phyloP scores from a whole-genome alignment of 2,888 invertebrate species.

The Drosophila limbata region DNA sequence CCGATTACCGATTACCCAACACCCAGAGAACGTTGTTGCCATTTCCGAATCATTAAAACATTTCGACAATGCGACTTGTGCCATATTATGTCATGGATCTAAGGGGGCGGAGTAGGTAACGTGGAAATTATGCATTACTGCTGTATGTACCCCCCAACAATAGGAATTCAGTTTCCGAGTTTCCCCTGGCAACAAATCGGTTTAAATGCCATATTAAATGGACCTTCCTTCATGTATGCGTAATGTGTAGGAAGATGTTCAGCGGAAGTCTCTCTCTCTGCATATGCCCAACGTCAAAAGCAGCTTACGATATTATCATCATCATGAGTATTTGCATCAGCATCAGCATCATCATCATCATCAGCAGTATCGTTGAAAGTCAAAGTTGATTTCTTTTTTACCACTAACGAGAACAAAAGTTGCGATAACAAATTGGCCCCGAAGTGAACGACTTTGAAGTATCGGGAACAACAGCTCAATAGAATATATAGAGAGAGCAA shows the following conservation, averaged over 20 bases:
- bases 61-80: slow-evolving; percentile 59
- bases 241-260: slow-evolving; percentile 1
- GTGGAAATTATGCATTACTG: slow-evolving; percentile 25
- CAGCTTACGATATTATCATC: slow-evolving; percentile 49
- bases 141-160: slow-evolving; percentile 1
- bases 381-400: slow-evolving; percentile 15
- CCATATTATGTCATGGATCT: background rate
- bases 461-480: slow-evolving; percentile 30
- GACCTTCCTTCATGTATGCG: slow-evolving; percentile 54
- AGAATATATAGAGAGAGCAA: background rate
- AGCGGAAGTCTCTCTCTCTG: background rate
- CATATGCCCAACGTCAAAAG: slow-evolving; percentile 57
- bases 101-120: background rate
- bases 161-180: slow-evolving; percentile 44
- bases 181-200: slow-evolving; percentile 72
- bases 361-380: slow-evolving; percentile 7
- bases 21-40: slow-evolving; percentile 11
- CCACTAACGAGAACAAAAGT: slow-evolving; percentile 49
- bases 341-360: background rate
- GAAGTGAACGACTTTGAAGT: slow-evolving; percentile 27
- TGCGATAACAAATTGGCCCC: slow-evolving; percentile 36
- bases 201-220: slow-evolving; percentile 68
- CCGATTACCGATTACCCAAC: slow-evolving; percentile 12
- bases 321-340: slow-evolving; percentile 14
- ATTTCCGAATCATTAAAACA: slow-evolving; percentile 70